A percentile compares a stretch with the other conserved stretches of the same genome.
Conservation (phyloP, 2,113 vertebrate genomes). For the Barnardius zonarius region DNA sequence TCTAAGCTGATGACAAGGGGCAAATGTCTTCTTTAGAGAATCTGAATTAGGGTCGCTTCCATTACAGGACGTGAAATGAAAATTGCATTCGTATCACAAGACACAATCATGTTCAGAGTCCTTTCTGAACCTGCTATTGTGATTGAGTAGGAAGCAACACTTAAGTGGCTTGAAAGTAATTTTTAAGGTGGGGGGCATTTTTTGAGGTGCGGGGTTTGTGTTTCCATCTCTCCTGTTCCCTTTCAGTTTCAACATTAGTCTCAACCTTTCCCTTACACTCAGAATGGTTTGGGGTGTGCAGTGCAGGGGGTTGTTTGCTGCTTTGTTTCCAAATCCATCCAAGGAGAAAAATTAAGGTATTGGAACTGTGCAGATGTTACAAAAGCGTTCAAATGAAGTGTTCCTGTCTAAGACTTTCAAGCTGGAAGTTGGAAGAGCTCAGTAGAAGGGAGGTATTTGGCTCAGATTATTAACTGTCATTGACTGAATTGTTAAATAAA, state of each 20-base stretch:
- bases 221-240: neutral
- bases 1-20: neutral
- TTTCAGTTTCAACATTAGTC: neutral
- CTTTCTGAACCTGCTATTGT: neutral
- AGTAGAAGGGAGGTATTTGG: neutral
- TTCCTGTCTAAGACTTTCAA: neutral
- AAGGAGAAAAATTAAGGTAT: neutral
- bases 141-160: neutral
- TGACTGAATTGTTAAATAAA: neutral
- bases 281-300: neutral
- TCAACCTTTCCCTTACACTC: neutral
- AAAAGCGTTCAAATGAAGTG: neutral
- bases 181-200: neutral
- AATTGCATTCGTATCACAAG: neutral
- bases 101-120: neutral
- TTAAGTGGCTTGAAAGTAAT: neutral
- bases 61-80: slow-evolving; percentile 26
- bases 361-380: neutral
- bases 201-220: neutral
- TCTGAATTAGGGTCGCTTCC: slow-evolving; percentile 8
- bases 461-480: neutral
- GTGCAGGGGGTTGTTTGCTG: neutral
- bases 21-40: neutral
- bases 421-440: neutral
- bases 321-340: neutral